Evolutionary conservation across 2,888 invertebrate species (phyloP).

Genomic region (Aplocera efformata): DNA sequence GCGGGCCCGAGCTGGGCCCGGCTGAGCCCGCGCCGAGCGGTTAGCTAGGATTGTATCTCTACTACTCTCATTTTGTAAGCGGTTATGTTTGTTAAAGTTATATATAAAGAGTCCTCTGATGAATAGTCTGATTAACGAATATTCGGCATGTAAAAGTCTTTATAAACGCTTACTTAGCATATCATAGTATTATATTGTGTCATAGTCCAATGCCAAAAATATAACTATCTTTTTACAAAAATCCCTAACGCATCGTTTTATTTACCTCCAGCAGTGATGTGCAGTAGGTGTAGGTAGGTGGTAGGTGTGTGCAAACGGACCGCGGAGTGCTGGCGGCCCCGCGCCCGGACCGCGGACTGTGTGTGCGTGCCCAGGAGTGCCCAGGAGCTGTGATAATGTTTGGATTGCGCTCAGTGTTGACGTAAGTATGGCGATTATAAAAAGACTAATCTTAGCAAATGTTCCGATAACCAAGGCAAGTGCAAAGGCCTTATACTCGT

Average conservation of each 20-base stretch:
- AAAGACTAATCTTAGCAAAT: slow-evolving; percentile 13
- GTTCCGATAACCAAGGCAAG: slow-evolving; percentile 2
- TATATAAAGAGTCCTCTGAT: slow-evolving; percentile 79
- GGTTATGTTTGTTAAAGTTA: slow-evolving; percentile 79
- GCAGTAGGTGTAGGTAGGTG: too few species aligned
- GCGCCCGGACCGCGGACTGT: slow-evolving; percentile 1
- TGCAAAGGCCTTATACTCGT: slow-evolving; percentile 8
- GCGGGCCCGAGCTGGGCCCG: too few species aligned
- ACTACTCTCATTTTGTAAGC: slow-evolving; percentile 76
- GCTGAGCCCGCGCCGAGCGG: too few species aligned
- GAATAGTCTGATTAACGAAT: slow-evolving; percentile 80
- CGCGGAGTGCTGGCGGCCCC: background rate
- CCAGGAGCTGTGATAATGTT: slow-evolving; percentile 19
- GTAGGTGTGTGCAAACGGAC: slow-evolving; percentile 13
- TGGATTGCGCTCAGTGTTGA: slow-evolving; percentile 18
- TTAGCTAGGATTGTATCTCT: slow-evolving; percentile 62
- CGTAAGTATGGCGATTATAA: slow-evolving; percentile 12
- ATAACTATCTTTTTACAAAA: slow-evolving; percentile 81
- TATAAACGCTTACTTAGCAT: slow-evolving; percentile 81
- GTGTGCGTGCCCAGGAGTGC: slow-evolving; percentile 18
- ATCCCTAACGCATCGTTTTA: slow-evolving; percentile 74
- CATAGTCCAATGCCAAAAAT: slow-evolving; percentile 81
- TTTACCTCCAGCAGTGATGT: slow-evolving; percentile 47
- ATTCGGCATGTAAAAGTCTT: slow-evolving; percentile 81
- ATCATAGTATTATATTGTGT: slow-evolving; percentile 81